Evolutionary conservation across 2,113 vertebrate species (phyloP).

Genomic region (Mastomys coucha): DNA sequence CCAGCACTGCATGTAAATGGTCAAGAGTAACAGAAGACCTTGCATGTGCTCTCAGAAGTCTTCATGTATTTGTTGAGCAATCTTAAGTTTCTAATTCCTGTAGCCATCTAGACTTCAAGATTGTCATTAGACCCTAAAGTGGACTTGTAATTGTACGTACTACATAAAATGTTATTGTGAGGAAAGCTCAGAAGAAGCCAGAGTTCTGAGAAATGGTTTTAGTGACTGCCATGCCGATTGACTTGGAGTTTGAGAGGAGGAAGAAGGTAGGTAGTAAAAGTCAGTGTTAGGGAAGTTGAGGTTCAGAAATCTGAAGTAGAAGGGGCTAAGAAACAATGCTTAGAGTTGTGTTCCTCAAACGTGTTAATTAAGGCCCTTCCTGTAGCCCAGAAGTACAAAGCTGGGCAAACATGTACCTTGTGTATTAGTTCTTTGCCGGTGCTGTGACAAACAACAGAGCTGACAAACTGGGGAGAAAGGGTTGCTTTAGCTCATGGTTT

Average conservation of each 20-base stretch:
- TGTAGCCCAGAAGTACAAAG: neutral
- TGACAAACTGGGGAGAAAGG: too few species aligned
- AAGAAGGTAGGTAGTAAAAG: neutral
- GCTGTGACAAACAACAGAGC: neutral
- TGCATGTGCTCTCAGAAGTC: neutral
- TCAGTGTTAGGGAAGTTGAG: neutral
- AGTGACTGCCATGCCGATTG: neutral
- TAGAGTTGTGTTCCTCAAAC: neutral
- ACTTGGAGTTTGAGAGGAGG: conserved; percentile 28
- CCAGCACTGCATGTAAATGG: neutral
- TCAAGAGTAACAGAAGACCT: conserved; percentile 14
- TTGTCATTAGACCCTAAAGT: neutral
- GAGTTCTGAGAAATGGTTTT: conserved; percentile 12
- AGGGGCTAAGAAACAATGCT: neutral
- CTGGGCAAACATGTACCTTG: neutral
- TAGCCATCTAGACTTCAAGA: neutral
- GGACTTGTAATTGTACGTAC: neutral
- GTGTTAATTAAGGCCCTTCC: neutral
- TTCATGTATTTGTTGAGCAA: neutral
- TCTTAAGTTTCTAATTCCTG: neutral
- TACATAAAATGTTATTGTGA: neutral
- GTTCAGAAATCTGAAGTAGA: neutral
- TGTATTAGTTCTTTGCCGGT: neutral
- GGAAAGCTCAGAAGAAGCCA: conserved; percentile 4
- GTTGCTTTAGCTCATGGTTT: neutral